These are phyloP conservation scores for Cotesia congregata DNA, from an alignment of 2,888 invertebrate species.

Conservation along the genomic window DNA sequence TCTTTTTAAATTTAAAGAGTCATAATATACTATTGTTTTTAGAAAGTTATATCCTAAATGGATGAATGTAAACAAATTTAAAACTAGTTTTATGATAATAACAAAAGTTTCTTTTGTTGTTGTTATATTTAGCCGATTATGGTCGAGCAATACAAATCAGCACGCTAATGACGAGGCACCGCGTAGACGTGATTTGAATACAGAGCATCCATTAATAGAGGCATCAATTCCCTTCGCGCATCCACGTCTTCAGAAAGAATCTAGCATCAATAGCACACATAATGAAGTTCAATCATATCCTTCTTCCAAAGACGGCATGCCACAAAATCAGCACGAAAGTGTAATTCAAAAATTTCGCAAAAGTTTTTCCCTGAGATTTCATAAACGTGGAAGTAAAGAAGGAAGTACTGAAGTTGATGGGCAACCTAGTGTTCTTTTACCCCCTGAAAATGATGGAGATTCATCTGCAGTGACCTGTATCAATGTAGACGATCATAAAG, in stretches of 20 bases:
- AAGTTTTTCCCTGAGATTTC: slow-evolving; percentile 77
- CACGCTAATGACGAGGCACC: slow-evolving; percentile 50
- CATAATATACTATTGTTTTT: too few species aligned
- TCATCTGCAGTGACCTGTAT: slow-evolving; percentile 27
- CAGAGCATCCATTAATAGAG: slow-evolving; percentile 63
- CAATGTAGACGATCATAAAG: slow-evolving; percentile 17
- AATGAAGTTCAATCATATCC: slow-evolving; percentile 50
- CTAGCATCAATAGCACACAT: slow-evolving; percentile 44
- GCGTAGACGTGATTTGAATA: slow-evolving; percentile 50
- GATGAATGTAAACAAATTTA: too few species aligned
- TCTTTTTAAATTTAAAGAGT: too few species aligned
- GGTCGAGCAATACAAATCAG: slow-evolving; percentile 58
- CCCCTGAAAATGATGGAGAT: slow-evolving; percentile 43
- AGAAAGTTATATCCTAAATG: too few species aligned
- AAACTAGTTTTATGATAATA: too few species aligned
- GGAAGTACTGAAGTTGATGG: slow-evolving; percentile 68
- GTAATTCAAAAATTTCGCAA: slow-evolving; percentile 81
- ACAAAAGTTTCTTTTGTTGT: slow-evolving; percentile 2
- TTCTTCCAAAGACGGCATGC: slow-evolving; percentile 40
- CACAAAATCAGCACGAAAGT: slow-evolving; percentile 71
- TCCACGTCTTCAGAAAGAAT: slow-evolving; percentile 59
- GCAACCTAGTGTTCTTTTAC: slow-evolving; percentile 56
- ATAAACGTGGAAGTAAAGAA: slow-evolving; percentile 73
- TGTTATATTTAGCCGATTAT: slow-evolving; percentile 55
- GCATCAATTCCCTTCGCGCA: slow-evolving; percentile 61